Evolutionary conservation across 2,888 invertebrate genomes (phyloP).

Genomic region (Ommatoiulus sabulosus): DNA sequence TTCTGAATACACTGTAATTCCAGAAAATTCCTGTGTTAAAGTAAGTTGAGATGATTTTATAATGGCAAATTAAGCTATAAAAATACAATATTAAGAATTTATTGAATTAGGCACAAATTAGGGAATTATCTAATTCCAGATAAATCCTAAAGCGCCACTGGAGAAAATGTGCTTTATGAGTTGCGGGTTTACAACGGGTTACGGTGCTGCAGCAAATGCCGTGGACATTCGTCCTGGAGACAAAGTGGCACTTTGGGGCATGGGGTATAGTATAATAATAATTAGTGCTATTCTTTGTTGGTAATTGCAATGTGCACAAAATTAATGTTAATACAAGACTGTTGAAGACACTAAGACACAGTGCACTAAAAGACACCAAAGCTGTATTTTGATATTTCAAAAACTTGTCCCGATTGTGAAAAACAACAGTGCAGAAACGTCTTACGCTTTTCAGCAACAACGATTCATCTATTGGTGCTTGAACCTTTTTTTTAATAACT

Average conservation of each 20-base stretch:
- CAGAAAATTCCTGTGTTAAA: constrained; percentile 55
- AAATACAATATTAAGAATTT: no score
- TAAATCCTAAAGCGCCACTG: constrained; percentile 4
- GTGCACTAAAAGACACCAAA: no score
- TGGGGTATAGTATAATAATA: neutral
- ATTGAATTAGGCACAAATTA: neutral
- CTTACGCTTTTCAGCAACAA: no score
- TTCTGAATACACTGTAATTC: constrained; percentile 47
- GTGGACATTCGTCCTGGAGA: constrained; percentile 49
- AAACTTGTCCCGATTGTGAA: no score
- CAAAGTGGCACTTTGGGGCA: constrained; percentile 47
- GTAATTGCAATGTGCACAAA: no score
- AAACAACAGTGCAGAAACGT: no score
- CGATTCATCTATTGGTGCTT: no score
- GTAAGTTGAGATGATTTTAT: neutral
- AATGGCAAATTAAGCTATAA: neutral
- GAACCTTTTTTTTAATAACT: no score
- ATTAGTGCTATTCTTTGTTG: no score
- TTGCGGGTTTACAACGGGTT: constrained; percentile 49
- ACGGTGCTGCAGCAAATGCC: constrained; percentile 42
- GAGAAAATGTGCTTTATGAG: constrained; percentile 42
- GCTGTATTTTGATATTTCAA: no score
- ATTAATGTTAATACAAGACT: no score
- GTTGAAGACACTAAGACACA: no score
- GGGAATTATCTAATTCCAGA: neutral